A percentile compares a stretch with the other conserved stretches of the same genome.
Conservation (phyloP, 2,113 vertebrate species). For the Stercorarius parasiticus region DNA sequence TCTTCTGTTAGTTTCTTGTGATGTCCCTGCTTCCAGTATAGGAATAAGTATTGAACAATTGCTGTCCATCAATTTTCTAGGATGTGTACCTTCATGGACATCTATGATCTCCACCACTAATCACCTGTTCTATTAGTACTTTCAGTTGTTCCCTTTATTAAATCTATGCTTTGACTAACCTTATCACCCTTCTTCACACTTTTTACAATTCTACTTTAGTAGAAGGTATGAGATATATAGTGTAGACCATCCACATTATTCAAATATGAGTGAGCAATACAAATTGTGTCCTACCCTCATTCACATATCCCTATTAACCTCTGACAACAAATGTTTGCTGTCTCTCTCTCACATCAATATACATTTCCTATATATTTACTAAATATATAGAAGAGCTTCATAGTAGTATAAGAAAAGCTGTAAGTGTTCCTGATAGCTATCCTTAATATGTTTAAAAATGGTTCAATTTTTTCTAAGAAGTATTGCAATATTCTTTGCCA, state of each 20-base stretch:
- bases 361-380: no score
- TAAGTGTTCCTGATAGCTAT: no score
- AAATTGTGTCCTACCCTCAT: neutral
- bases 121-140: neutral
- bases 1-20: neutral
- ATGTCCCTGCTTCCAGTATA: neutral
- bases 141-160: neutral
- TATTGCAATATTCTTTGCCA: neutral
- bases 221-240: neutral
- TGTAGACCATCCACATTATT: neutral
- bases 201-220: neutral
- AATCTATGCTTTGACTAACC: neutral
- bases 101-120: neutral
- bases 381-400: no score
- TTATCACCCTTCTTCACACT: neutral
- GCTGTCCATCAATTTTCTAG: neutral
- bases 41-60: neutral
- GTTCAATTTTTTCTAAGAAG: neutral
- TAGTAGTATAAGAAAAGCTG: no score
- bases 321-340: no score
- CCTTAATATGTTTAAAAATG: no score
- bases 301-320: no score
- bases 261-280: neutral
- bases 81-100: neutral
- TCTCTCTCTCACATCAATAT: no score